Base-by-base conservation (phyloP, 2,113 vertebrate genomes). In the Rhinolophus sinicus region DNA sequence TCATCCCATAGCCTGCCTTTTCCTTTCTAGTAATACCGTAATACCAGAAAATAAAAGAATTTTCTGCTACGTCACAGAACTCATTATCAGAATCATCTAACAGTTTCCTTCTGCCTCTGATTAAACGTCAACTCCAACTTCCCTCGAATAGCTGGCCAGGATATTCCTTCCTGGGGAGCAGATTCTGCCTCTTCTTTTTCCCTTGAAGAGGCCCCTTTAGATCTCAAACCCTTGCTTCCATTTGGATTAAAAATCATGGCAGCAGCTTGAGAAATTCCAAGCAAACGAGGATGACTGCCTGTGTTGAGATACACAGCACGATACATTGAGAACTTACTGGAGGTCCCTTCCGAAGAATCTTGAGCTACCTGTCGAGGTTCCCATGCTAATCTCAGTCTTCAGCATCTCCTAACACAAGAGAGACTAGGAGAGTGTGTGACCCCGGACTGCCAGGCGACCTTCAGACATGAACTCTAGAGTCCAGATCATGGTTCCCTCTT, bases 31-130 rank as follows among this genome's bases (percentile, higher is more conserved):
- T 83, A 93, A 97, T 86, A 91, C n/a, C 86, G 90, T 83, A 93
- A 97, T 86, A 91, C n/a, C 86, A 95, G 78, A 93, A 93, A 94
- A 88, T 76, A 72, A 88, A 90, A 87, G 10, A 22, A 88, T 85
- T 88, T 96, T 96, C 58, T 77, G 44, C 92, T 84, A 84, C 56
- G 76, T 89, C 60, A 84, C 2, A 0, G 78, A 93, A 60, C 47
- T 65, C 56, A 78, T 81, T 33, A 86, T 72, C 54, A 12, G 75
- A 24, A 30, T 95, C n/a, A 40, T 89, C 21, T 26, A 28, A 33
- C 18, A 33, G 22, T 83, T 84, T 95, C 44, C 82, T 92, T 40
- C 50, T 15, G 22, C 65, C 52, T 80, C 64, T 72, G 50, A 76
- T 77, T 84, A 93, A 90, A 88, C 16, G 19, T 73, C 50, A 81